These are phyloP conservation scores for Actias luna DNA, from an alignment of 2,888 invertebrate genomes.

Conservation along the genomic window DNA sequence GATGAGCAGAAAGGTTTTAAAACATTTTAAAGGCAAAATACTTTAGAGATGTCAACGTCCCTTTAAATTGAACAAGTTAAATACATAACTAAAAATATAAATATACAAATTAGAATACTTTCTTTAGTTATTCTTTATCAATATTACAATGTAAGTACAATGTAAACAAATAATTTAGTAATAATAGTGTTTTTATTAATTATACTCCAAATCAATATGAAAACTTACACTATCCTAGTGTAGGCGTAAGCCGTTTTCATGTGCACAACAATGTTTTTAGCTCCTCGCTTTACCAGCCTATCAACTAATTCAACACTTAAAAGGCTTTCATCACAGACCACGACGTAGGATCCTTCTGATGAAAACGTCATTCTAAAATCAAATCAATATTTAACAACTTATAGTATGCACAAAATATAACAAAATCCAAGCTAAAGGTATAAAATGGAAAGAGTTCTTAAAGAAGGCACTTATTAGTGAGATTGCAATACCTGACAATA, in stretches of 20 bases:
- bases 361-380: slow-evolving; percentile 34
- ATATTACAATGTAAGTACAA: too few relatives aligned
- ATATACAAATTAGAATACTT: too few relatives aligned
- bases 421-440: not conserved
- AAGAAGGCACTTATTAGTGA: too few relatives aligned
- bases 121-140: too few relatives aligned
- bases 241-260: slow-evolving; percentile 37
- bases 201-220: not conserved
- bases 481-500: not conserved
- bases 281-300: slow-evolving; percentile 37
- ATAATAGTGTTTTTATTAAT: not conserved
- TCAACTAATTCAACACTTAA: slow-evolving; percentile 42
- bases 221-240: slow-evolving; percentile 37
- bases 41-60: not conserved
- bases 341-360: slow-evolving; percentile 33
- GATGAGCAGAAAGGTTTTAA: not conserved
- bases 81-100: too few relatives aligned
- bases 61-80: not conserved
- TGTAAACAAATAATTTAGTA: not conserved
- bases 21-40: not conserved
- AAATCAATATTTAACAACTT: not conserved
- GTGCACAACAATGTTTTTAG: slow-evolving; percentile 38
- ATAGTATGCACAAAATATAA: not conserved
- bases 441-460: not conserved
- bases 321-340: slow-evolving; percentile 37